Evolutionary conservation across 2,888 invertebrate species (phyloP), one percentile per base, ranked within the genome.

Genomic region (Sinhomidia bicolor): DNA sequence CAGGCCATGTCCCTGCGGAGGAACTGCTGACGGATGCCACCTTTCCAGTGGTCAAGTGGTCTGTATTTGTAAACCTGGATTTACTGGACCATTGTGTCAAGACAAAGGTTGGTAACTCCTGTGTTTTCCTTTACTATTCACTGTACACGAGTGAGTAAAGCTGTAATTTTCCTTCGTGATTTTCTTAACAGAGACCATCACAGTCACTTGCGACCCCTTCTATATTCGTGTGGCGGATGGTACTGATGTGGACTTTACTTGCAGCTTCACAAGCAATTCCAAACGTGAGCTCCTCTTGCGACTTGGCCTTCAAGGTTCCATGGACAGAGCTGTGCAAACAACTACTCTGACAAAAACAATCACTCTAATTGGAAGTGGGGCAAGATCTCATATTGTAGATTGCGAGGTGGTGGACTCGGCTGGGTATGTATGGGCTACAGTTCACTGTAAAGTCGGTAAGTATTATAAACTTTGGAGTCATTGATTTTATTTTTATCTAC

Each of bases 21-120:
- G 85, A 32, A 89, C 89, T 36, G 81, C 91, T 0, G 79, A 85
- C 12, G 91, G 91, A 0, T 91, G 91, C 71, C 87, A 85, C 68
- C 36, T 86, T 9, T 89, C 89, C 2, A 68, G 36, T 29, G 89
- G 89, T 6, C 29, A 78, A 0, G 90, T 91, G 7, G 62, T 90
- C n/a, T 91, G 91, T 54, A 83, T 17, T 32, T 91, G 91, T 36
- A 91, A 88, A 36, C 23, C 76, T 7, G 91, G 91, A n/a, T 91
- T 85, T 20, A 82, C 80, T 65, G 91, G 91, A 4, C 84, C 88
- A 0, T 60, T 74, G 1, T 91, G 91, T 36, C 89, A 91, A 83
- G 90, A 89, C 62, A 89, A 60, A 87, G 89, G 91, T 90, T 85
- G n/a, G n/a, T n/a, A n/a, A n/a, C n/a, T n/a, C n/a, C n/a, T n/a